A percentile compares a stretch with the other conserved stretches of the same genome.
These are phyloP conservation scores for Tetragonisca angustula DNA, from an alignment of 2,888 invertebrate genomes.

Conservation along the genomic window DNA sequence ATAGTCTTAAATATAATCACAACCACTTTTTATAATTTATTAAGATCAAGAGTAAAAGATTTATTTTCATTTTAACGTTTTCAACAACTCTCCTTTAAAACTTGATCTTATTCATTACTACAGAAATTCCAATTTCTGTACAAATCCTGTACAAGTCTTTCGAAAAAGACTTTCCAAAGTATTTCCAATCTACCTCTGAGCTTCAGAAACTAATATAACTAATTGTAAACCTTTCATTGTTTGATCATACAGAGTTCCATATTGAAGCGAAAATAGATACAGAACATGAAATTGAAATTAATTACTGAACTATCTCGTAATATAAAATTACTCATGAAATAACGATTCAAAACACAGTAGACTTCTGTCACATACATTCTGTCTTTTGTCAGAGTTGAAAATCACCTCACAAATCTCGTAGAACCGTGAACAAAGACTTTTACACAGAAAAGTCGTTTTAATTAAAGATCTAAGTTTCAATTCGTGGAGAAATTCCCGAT, in stretches of 20 bases:
- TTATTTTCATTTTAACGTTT: background rate
- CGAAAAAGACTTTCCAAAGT: background rate
- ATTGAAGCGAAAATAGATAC: background rate
- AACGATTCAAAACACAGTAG: too few relatives aligned
- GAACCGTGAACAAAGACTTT: background rate
- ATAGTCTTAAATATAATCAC: too few relatives aligned
- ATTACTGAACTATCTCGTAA: background rate
- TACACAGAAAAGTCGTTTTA: background rate
- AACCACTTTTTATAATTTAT: background rate
- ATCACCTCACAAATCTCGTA: too few relatives aligned
- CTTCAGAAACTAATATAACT: background rate
- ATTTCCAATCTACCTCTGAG: background rate
- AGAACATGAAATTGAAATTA: background rate
- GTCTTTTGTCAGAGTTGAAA: background rate
- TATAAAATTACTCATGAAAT: background rate
- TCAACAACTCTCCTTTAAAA: background rate
- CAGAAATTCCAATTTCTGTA: background rate
- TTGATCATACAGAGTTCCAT: background rate
- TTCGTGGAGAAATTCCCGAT: slow-evolving; percentile 3
- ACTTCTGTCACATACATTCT: too few relatives aligned
- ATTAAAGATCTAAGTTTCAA: background rate
- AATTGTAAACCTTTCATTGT: background rate
- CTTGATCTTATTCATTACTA: background rate
- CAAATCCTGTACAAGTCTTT: background rate
- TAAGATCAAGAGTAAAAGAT: background rate